Evolutionary conservation across 2,797 vertebrate species (phyloP).

Genomic region (Rallus crepitans): DNA sequence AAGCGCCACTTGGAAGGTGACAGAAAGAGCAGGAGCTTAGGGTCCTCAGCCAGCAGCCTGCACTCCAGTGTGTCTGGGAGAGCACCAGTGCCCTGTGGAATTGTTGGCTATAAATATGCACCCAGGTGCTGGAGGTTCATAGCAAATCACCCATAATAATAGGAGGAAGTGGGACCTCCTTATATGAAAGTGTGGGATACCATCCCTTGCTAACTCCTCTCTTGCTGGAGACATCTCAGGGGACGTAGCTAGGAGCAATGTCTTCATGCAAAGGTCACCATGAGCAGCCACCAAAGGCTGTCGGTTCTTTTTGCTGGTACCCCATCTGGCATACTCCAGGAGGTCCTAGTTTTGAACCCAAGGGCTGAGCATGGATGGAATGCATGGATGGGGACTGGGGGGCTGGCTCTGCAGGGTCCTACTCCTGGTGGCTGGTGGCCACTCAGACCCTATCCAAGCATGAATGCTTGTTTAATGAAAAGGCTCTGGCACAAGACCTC

Average conservation of each 20-base stretch:
- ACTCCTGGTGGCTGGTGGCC: background rate
- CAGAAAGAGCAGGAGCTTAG: background rate
- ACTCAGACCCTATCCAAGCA: rapidly evolving
- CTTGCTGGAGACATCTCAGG: background rate
- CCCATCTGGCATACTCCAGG: background rate
- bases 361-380: background rate
- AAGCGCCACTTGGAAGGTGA: background rate
- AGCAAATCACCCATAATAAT: background rate
- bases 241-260: background rate
- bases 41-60: background rate
- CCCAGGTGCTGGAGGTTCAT: background rate
- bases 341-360: background rate
- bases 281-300: background rate
- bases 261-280: background rate
- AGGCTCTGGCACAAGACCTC: background rate
- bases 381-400: too few relatives aligned
- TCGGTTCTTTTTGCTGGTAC: background rate
- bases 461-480: background rate
- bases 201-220: background rate
- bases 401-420: background rate
- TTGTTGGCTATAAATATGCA: rapidly evolving
- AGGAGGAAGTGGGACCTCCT: background rate
- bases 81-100: background rate
- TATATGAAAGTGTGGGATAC: background rate
- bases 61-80: background rate